Evolutionary conservation across 2,797 vertebrate genomes (phyloP).

Genomic region (Gephyroberyx darwinii): DNA sequence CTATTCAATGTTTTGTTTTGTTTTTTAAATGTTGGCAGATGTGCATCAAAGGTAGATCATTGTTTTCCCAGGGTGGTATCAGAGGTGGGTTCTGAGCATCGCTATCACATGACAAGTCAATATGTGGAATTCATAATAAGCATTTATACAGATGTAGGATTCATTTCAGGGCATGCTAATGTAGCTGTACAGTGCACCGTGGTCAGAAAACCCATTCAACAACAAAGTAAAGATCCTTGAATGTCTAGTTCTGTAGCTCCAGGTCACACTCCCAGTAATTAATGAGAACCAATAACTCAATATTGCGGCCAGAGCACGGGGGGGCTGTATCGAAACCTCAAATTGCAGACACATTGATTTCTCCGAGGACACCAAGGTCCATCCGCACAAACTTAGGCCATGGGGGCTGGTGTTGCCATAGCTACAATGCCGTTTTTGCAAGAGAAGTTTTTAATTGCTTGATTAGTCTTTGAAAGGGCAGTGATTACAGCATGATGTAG

Average conservation of each 20-base stretch:
- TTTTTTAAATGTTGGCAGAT: not conserved
- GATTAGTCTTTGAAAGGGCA: slow-evolving; percentile 74
- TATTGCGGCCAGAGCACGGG: slow-evolving; percentile 45
- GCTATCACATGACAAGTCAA: not conserved
- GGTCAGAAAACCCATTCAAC: slow-evolving; percentile 16
- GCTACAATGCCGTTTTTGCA: slow-evolving; percentile 43
- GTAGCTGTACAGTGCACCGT: not conserved
- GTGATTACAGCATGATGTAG: slow-evolving; percentile 59
- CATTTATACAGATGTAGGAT: not conserved
- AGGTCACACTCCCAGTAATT: slow-evolving; percentile 66
- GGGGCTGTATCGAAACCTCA: slow-evolving; percentile 54
- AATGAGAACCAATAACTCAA: slow-evolving; percentile 68
- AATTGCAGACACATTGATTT: slow-evolving; percentile 70
- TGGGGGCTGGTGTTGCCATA: slow-evolving; percentile 58
- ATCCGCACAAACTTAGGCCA: slow-evolving; percentile 11
- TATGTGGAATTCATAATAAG: not conserved
- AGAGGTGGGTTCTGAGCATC: not conserved
- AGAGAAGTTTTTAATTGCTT: slow-evolving; percentile 70
- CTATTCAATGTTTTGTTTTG: too few species aligned
- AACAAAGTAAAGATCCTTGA: slow-evolving; percentile 46
- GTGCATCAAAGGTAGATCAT: slow-evolving; percentile 2
- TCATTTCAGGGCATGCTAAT: not conserved
- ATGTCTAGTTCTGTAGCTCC: slow-evolving; percentile 34
- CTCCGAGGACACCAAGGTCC: slow-evolving; percentile 54
- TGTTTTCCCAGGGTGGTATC: not conserved